phyloP scores from a whole-genome alignment of 2,888 invertebrate species.

The Drepanosiphum platanoidis region DNA sequence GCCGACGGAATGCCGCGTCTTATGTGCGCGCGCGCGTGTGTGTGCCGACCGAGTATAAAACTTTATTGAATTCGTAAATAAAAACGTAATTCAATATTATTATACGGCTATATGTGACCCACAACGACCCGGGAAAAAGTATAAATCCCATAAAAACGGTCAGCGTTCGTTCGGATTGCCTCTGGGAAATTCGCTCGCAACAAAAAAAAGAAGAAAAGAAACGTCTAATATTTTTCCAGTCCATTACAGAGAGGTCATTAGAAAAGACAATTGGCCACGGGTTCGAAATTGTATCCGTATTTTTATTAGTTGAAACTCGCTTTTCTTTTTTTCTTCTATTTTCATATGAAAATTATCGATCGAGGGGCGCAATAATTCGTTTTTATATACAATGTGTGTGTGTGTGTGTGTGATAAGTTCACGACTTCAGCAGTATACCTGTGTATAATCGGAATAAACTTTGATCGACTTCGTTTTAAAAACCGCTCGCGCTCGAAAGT shows the following conservation, averaged over 20 bases:
- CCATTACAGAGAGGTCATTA: conserved; percentile 37
- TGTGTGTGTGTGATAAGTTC: not conserved
- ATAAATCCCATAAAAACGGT: conserved; percentile 49
- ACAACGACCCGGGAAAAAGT: conserved; percentile 22
- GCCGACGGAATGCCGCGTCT: not conserved
- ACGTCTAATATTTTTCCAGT: conserved; percentile 12
- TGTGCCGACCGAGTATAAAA: conserved; percentile 11
- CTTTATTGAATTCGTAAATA: conserved; percentile 57
- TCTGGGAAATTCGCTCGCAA: conserved; percentile 2
- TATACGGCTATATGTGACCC: conserved; percentile 41
- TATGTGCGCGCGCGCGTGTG: not conserved
- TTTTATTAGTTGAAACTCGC: conserved; percentile 12
- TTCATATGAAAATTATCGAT: not conserved
- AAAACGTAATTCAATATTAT: conserved; percentile 55
- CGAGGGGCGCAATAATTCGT: not conserved
- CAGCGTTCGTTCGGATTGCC: not conserved
- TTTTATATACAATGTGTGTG: too few species aligned
- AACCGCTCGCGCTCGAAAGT: not conserved
- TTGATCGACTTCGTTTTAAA: not conserved
- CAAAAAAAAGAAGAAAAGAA: too few species aligned
- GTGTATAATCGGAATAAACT: too few species aligned
- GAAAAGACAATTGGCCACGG: conserved; percentile 5
- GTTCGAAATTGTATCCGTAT: not conserved
- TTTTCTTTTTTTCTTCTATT: too few species aligned
- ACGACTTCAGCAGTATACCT: too few species aligned